phyloP scores from a whole-genome alignment of 2,888 invertebrate genomes.

The Cryptus armator region DNA sequence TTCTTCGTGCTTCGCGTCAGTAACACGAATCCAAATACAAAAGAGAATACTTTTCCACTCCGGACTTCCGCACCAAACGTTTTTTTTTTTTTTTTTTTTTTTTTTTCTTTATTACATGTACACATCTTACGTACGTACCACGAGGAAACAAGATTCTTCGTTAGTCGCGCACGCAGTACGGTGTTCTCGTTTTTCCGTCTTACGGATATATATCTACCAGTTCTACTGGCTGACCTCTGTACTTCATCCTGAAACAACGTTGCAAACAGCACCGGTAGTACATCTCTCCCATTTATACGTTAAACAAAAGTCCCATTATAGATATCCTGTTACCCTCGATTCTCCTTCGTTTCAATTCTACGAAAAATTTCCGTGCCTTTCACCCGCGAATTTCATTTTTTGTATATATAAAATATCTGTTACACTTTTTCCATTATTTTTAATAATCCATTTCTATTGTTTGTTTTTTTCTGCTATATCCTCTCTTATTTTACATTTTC shows the following conservation, averaged over 20 bases:
- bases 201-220: background rate
- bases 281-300: background rate
- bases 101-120: constrained; percentile 25
- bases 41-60: constrained; percentile 33
- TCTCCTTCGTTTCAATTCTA: background rate
- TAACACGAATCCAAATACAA: constrained; percentile 26
- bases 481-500: background rate
- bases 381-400: background rate
- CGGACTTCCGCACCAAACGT: background rate
- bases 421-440: background rate
- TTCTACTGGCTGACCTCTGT: background rate
- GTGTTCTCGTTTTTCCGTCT: constrained; percentile 17
- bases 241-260: background rate
- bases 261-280: constrained; percentile 16
- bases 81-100: constrained; percentile 10
- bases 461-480: background rate
- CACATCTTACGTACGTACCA: constrained; percentile 32
- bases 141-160: constrained; percentile 52
- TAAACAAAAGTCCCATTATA: constrained; percentile 13
- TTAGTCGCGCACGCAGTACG: constrained; percentile 44
- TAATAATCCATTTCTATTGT: background rate
- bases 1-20: constrained; percentile 8
- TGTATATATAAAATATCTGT: background rate
- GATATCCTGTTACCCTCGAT: background rate
- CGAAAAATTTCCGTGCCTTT: background rate